phyloP scores from a whole-genome alignment of 92 coral and sea anemone species.

The Paragorgia papillata region DNA sequence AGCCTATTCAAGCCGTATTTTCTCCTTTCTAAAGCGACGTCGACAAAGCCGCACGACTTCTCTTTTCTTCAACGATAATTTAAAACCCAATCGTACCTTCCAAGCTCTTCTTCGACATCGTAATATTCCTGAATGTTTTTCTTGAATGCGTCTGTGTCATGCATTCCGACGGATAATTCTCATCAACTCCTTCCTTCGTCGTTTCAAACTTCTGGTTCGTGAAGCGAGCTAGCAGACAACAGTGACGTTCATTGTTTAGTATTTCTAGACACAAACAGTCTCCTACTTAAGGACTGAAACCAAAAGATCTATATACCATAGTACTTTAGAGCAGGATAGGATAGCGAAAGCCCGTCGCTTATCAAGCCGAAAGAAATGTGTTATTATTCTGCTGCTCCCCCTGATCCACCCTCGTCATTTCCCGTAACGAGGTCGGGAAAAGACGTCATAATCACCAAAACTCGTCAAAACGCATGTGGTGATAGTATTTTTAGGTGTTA shows the following conservation, averaged over 20 bases:
- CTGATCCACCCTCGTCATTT: slow-evolving; percentile 39
- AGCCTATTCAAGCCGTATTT: slow-evolving; percentile 12
- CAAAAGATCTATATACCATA: slow-evolving; percentile 32
- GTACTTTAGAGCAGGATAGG: neutral
- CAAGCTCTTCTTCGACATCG: slow-evolving; percentile 80
- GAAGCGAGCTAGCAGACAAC: slow-evolving; percentile 1
- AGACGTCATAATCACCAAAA: neutral
- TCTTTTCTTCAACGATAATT: slow-evolving; percentile 25
- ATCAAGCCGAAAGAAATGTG: slow-evolving; percentile 22
- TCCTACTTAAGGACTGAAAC: slow-evolving; percentile 13
- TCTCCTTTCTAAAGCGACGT: neutral
- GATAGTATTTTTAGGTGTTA: no score
- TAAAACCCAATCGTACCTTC: slow-evolving; percentile 62
- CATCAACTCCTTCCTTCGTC: slow-evolving; percentile 2
- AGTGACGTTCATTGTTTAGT: slow-evolving; percentile 7
- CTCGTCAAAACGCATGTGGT: no score
- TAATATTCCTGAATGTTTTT: slow-evolving; percentile 70
- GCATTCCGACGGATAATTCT: slow-evolving; percentile 27
- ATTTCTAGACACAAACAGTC: neutral
- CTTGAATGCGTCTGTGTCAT: slow-evolving; percentile 45
- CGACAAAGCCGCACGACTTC: slow-evolving; percentile 8
- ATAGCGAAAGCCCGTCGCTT: neutral
- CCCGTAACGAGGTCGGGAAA: slow-evolving; percentile 14
- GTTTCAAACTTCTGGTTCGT: neutral
- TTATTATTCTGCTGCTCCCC: slow-evolving; percentile 36